Evolutionary conservation across 2,888 invertebrate species (phyloP).

Genomic region (Nemoura dubitans): DNA sequence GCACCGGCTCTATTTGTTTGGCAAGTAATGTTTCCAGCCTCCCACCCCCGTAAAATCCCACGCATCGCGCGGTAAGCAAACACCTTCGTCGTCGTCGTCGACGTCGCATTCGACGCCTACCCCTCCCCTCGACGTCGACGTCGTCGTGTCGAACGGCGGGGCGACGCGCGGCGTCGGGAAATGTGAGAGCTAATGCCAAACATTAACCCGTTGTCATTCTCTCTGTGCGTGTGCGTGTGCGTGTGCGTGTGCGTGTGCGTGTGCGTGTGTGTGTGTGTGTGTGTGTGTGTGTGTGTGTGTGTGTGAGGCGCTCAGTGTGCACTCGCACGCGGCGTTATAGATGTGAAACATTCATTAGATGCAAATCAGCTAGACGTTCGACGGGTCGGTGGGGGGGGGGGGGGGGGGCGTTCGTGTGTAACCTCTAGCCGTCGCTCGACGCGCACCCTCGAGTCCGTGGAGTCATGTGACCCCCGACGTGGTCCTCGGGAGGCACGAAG

Average conservation of each 20-base stretch:
- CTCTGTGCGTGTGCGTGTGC: no score
- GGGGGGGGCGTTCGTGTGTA: not conserved
- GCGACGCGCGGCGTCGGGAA: not conserved
- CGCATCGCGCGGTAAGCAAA: not conserved
- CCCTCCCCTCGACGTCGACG: no score
- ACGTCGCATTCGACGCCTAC: not conserved
- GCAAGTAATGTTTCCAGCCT: not conserved
- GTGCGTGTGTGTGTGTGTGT: not conserved
- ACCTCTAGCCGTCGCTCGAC: not conserved
- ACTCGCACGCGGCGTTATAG: no score
- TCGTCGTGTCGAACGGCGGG: not conserved
- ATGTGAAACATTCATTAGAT: slow-evolving; percentile 12
- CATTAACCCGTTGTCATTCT: not conserved
- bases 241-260: not conserved
- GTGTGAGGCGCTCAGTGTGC: no score
- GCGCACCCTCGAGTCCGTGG: no score
- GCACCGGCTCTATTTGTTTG: not conserved
- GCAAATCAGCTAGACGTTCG: not conserved
- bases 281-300: not conserved
- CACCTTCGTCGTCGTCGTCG: not conserved
- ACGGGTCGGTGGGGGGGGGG: not conserved
- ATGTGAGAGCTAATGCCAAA: not conserved
- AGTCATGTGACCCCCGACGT: no score
- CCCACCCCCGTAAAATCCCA: no score
- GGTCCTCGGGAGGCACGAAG: no score